Conservation (phyloP, 2,113 vertebrate genomes). For the Mystacornis crossleyi region DNA sequence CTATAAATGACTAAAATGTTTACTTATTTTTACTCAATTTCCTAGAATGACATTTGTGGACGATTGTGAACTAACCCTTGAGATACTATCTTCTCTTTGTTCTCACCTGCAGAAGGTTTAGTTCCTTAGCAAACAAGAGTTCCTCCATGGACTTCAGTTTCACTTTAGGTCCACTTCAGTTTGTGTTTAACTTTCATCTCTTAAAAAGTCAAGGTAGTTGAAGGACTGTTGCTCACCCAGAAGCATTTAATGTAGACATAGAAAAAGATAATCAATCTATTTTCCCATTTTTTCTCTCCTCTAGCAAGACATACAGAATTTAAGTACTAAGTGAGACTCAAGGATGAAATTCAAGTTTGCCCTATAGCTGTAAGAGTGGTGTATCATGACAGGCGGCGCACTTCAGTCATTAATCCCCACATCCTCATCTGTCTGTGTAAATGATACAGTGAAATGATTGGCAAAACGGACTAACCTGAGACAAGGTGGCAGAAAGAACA, state of each 20-base stretch:
- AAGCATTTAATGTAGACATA: not conserved
- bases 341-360: not conserved
- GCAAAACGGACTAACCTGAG: not conserved
- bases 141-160: not conserved
- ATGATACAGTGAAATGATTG: not conserved
- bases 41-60: not conserved
- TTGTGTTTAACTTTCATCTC: not conserved
- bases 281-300: not conserved
- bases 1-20: not conserved
- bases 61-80: not conserved
- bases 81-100: not conserved
- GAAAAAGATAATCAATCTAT: not conserved
- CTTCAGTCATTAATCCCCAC: not conserved
- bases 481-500: not conserved
- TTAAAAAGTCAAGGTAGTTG: not conserved
- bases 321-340: not conserved
- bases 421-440: not conserved
- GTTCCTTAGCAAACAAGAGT: not conserved
- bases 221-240: not conserved
- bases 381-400: not conserved
- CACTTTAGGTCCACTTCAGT: not conserved
- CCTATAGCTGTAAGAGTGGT: not conserved
- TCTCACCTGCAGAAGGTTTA: not conserved
- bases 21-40: not conserved
- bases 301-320: not conserved